A percentile compares a stretch with the other conserved stretches of the same genome.
Conservation (phyloP, 2,113 vertebrate species). For the Apodemus speciosus region DNA sequence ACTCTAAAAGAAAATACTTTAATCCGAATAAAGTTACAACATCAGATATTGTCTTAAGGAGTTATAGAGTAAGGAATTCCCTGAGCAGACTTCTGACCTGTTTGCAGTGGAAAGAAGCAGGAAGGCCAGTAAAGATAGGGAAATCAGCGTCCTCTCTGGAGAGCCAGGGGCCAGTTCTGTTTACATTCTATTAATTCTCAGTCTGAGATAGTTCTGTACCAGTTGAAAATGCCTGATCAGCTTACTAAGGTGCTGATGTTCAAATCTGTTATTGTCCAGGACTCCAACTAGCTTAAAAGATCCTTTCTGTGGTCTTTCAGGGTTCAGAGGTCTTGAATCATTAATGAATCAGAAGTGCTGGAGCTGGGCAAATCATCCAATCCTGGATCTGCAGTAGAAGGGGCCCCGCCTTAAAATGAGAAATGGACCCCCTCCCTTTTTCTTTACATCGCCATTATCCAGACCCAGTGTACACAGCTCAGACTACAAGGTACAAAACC, state of each 20-base stretch:
- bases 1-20: neutral
- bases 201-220: neutral
- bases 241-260: neutral
- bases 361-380: neutral
- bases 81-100: neutral
- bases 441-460: neutral
- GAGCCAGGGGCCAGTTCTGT: neutral
- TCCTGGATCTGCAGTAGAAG: neutral
- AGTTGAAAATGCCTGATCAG: neutral
- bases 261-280: too few relatives aligned
- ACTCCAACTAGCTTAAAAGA: neutral
- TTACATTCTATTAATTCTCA: neutral
- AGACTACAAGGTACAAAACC: neutral
- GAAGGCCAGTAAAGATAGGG: neutral
- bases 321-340: neutral
- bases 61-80: too few relatives aligned
- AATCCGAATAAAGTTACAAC: neutral
- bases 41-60: neutral
- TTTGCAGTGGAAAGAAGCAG: neutral
- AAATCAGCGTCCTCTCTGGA: neutral
- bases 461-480: too few relatives aligned
- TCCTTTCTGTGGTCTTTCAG: too few relatives aligned
- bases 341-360: neutral
- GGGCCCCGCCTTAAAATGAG: neutral
- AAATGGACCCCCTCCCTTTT: fast-evolving